phyloP scores from a whole-genome alignment of 2,797 vertebrate species.

The Macropodus opercularis region DNA sequence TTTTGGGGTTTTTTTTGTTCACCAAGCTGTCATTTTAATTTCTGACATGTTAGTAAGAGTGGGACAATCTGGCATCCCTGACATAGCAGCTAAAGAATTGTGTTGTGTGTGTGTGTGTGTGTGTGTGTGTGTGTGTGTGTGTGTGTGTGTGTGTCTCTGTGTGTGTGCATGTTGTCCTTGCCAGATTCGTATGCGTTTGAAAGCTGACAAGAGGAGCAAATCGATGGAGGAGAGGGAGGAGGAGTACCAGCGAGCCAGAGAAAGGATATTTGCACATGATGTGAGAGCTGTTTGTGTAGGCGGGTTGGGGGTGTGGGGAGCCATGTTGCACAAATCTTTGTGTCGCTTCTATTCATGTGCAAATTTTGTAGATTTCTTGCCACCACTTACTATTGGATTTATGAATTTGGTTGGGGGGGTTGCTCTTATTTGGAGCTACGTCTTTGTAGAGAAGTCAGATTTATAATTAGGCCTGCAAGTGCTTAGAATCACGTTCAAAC shows the following conservation, averaged over 20 bases:
- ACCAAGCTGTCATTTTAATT: constrained; percentile 76
- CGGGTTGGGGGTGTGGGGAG: constrained; percentile 19
- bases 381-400: constrained; percentile 61
- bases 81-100: constrained; percentile 62
- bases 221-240: constrained; percentile 98
- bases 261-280: constrained; percentile 98
- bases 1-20: background rate
- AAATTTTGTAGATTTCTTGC: constrained; percentile 66
- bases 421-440: constrained; percentile 11
- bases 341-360: constrained; percentile 72
- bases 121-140: constrained; percentile 39
- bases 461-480: background rate
- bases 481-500: background rate
- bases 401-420: constrained; percentile 40
- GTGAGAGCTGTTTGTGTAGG: constrained; percentile 83
- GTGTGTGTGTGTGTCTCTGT: constrained; percentile 39
- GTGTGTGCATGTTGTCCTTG: constrained; percentile 64
- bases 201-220: constrained; percentile 98
- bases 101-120: constrained; percentile 38
- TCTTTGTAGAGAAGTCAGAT: constrained; percentile 18
- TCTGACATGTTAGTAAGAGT: constrained; percentile 72
- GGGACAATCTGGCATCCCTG: constrained; percentile 75
- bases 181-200: constrained; percentile 96
- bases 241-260: constrained; percentile 96
- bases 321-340: constrained; percentile 73